Evolutionary conservation across 2,113 vertebrate species (phyloP).

Genomic region (Paramisgurnus dabryanus): DNA sequence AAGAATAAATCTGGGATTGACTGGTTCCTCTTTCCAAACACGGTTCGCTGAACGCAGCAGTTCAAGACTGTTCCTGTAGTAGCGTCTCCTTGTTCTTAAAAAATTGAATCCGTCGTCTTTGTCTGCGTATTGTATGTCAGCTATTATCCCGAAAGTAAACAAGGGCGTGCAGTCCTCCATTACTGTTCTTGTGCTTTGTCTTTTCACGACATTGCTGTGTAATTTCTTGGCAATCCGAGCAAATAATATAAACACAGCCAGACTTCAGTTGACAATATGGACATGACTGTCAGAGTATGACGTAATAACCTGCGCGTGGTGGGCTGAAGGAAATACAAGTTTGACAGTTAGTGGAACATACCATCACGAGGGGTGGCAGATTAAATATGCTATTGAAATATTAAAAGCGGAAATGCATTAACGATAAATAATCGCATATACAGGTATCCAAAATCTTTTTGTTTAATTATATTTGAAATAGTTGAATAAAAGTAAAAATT

Average conservation of each 20-base stretch:
- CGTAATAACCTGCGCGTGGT: neutral
- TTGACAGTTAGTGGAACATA: neutral
- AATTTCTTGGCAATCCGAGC: too few relatives aligned
- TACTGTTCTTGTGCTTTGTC: neutral
- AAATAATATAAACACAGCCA: neutral
- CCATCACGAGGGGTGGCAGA: neutral
- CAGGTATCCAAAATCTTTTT: too few relatives aligned
- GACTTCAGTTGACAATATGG: neutral
- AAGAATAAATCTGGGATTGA: slow-evolving; percentile 76
- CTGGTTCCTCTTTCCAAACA: slow-evolving; percentile 72
- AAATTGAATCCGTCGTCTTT: slow-evolving; percentile 84
- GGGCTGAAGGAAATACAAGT: neutral
- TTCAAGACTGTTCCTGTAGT: slow-evolving; percentile 82
- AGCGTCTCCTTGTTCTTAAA: slow-evolving; percentile 68
- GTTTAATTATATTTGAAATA: too few relatives aligned
- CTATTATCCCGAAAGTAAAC: slow-evolving; percentile 86
- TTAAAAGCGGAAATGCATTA: neutral
- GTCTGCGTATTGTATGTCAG: slow-evolving; percentile 91
- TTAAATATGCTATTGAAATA: neutral
- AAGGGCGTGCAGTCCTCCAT: slow-evolving; percentile 71
- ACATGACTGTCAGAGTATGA: neutral
- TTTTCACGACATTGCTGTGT: neutral
- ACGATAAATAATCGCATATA: too few relatives aligned
- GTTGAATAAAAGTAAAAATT: too few relatives aligned
- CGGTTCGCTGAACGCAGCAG: slow-evolving; percentile 74